Base-by-base conservation (phyloP, 2,888 invertebrate genomes). In the Scaptodrosophila latifasciaeformis region DNA sequence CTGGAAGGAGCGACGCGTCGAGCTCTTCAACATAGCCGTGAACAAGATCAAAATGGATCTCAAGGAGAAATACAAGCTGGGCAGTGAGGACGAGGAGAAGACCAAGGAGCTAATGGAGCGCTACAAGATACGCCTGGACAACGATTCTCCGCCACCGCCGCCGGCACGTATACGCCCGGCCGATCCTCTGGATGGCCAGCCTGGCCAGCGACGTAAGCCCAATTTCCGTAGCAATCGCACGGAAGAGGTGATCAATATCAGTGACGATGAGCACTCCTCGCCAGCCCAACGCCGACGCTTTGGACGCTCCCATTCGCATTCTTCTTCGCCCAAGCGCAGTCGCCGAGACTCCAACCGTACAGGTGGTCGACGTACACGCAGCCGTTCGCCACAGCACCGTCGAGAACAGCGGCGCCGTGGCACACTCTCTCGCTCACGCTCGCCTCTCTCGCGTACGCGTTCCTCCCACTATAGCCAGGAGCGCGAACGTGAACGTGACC, bases 1-100 rank as follows among this genome's bases (percentile, higher is more conserved):
- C 84, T 96, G 96, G 96, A 93, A 93, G 71, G 90, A 90, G 55
- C 89, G 93, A 9, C 93, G 95, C 91, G 90, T 92, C 50, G 93
- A 94, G 64, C 84, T 96, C 5, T 92, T 94, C 77, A 89, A 90
- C 21, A 90, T 90, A 10, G 92, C 94, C 70, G 80, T 94, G 2
- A 89, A 90, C 50, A 86, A 87, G 12, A 88, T 91, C 54, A 91
- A 93, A 62, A 89, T 89, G 48, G 93, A 93, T 62, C 88, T 94
- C 6, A 90, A 92, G 70, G 89, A 90, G 49, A 87, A 91, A 84
- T 82, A 88, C 74, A 89, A 89, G 77, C 68, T 89, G 71, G 83
- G 87, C 1, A 88, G 88, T n/a, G 87, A 88, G 31, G 84, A 84
- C n/a, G 80, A 84, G 48, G 85, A 85, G 50, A 82, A 78, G 42